Evolutionary conservation across 2,797 vertebrate genomes (phyloP).

Genomic region (Leptatherina wallacei): DNA sequence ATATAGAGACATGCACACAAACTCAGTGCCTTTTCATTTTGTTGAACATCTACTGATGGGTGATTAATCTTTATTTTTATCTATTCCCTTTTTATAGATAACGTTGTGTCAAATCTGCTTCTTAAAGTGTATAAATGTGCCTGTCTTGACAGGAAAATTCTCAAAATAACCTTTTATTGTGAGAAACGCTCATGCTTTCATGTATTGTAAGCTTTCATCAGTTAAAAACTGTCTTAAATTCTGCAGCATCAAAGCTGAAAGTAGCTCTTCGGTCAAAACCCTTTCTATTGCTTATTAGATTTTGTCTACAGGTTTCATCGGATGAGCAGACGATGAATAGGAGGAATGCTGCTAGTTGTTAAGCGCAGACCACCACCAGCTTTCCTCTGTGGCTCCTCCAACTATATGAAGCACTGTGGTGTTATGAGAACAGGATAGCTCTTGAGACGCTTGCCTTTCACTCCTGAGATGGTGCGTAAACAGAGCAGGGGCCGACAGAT

Average conservation of each 20-base stretch:
- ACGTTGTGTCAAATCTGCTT: conserved; percentile 25
- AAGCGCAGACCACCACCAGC: conserved; percentile 63
- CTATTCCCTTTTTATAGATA: conserved; percentile 39
- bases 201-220: conserved; percentile 34
- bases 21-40: not conserved
- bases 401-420: conserved; percentile 67
- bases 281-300: conserved; percentile 67
- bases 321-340: conserved; percentile 69
- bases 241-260: conserved; percentile 67
- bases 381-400: conserved; percentile 63
- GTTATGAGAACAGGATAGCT: conserved; percentile 81
- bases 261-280: conserved; percentile 70
- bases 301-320: conserved; percentile 62
- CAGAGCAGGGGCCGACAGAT: conserved; percentile 81
- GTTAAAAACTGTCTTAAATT: conserved; percentile 29
- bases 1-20: conserved; percentile 6
- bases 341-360: conserved; percentile 39
- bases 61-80: conserved; percentile 52
- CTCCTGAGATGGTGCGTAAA: conserved; percentile 81
- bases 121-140: conserved; percentile 59
- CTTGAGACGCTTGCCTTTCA: conserved; percentile 80
- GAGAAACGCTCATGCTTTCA: conserved; percentile 36
- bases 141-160: conserved; percentile 33
- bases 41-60: conserved; percentile 8
- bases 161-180: conserved; percentile 50